phyloP scores from a whole-genome alignment of 2,113 vertebrate species.

The Catharus bicknelli region DNA sequence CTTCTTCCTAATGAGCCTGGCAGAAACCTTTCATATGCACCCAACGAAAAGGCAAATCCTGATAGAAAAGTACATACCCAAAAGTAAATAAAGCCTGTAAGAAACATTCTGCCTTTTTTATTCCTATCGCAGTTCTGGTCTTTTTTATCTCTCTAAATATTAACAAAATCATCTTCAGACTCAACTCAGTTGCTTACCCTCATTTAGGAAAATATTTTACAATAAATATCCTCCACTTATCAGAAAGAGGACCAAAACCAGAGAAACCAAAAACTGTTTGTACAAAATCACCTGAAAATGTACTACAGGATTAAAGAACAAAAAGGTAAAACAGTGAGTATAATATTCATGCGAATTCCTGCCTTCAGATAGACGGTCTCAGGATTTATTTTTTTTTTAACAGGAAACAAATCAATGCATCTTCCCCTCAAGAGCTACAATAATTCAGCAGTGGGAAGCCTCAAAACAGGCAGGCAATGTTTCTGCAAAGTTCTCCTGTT shows the following conservation, averaged over 20 bases:
- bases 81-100: neutral
- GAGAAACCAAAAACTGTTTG: neutral
- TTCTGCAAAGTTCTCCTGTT: neutral
- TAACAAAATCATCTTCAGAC: neutral
- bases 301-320: neutral
- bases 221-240: neutral
- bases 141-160: neutral
- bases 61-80: neutral
- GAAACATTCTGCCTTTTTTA: neutral
- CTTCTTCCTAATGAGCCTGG: neutral
- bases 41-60: neutral
- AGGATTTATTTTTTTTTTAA: neutral
- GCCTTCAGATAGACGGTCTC: neutral
- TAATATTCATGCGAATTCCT: neutral
- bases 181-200: neutral
- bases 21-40: neutral
- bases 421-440: fast-evolving
- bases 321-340: neutral
- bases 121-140: neutral
- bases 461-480: neutral
- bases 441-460: neutral
- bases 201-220: neutral
- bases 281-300: neutral
- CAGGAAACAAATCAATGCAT: neutral
- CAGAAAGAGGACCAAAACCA: neutral